Conservation (phyloP, 2,888 invertebrate species). For the Lepidocyrtoides sp. region DNA sequence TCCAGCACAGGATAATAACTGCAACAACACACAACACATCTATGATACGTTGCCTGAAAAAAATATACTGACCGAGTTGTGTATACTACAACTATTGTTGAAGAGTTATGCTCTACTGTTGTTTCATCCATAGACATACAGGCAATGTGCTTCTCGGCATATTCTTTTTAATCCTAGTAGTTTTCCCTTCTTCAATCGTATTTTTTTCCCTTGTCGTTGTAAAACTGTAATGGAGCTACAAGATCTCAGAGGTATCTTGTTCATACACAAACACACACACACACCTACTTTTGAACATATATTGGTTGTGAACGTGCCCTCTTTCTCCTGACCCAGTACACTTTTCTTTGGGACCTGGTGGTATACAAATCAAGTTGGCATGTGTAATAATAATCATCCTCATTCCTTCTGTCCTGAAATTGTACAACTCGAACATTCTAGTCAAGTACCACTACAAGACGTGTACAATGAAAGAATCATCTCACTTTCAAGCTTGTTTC, state of each 20-base stretch:
- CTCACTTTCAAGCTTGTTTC: neutral
- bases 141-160: neutral
- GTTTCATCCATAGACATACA: too few relatives aligned
- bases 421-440: conserved; percentile 41
- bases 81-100: too few relatives aligned
- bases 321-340: neutral
- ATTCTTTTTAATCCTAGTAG: conserved; percentile 2
- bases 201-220: conserved; percentile 8
- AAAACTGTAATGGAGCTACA: neutral
- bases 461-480: conserved; percentile 25
- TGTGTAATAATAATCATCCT: conserved; percentile 54
- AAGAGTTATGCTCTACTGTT: conserved; percentile 22
- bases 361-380: conserved; percentile 47
- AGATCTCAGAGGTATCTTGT: neutral
- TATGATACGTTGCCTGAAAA: too few relatives aligned
- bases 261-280: neutral
- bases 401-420: conserved; percentile 9
- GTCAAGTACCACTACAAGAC: conserved; percentile 55
- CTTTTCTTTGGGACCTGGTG: neutral
- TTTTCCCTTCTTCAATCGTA: neutral
- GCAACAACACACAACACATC: too few relatives aligned
- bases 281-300: neutral
- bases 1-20: neutral
- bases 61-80: too few relatives aligned
- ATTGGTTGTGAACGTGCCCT: neutral